Conservation (phyloP, 2,113 vertebrate genomes). For the Pycnonotus jocosus region DNA sequence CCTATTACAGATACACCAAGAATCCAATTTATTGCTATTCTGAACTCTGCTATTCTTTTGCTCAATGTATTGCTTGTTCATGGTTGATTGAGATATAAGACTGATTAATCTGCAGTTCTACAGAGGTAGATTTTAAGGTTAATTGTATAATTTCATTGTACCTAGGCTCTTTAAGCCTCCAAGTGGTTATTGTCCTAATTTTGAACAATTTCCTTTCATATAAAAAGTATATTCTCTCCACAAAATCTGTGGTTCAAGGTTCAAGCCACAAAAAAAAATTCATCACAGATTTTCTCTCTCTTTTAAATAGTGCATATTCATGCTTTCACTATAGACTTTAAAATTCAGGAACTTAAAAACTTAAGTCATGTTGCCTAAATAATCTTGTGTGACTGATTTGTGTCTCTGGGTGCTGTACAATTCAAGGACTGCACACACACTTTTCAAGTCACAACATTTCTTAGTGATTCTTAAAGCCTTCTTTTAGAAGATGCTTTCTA, state of each 20-base stretch:
- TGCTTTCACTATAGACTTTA: not conserved
- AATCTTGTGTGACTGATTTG: not conserved
- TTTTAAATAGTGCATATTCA: not conserved
- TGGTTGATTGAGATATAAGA: not conserved
- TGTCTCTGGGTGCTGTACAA: not conserved
- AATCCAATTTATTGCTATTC: not conserved
- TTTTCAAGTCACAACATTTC: not conserved
- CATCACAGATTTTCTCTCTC: not conserved
- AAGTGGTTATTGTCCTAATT: not conserved
- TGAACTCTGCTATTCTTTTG: not conserved
- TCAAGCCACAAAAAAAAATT: not conserved
- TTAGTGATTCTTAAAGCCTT: not conserved
- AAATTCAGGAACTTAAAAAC: not conserved
- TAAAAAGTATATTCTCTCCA: not conserved
- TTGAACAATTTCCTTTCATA: not conserved
- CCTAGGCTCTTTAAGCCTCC: not conserved
- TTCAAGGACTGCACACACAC: not conserved
- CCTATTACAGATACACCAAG: not conserved
- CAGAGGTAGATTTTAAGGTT: slow-evolving; percentile 21
- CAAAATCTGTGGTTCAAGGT: not conserved
- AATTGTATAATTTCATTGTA: slow-evolving; percentile 24
- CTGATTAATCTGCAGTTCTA: not conserved
- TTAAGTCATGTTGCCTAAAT: not conserved
- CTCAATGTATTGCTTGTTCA: not conserved
- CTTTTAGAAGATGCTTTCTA: not conserved